A percentile compares a stretch with the other conserved stretches of the same genome.
Conservation (phyloP, 1,140 invertebrate species). For the Procambarus clarkii region DNA sequence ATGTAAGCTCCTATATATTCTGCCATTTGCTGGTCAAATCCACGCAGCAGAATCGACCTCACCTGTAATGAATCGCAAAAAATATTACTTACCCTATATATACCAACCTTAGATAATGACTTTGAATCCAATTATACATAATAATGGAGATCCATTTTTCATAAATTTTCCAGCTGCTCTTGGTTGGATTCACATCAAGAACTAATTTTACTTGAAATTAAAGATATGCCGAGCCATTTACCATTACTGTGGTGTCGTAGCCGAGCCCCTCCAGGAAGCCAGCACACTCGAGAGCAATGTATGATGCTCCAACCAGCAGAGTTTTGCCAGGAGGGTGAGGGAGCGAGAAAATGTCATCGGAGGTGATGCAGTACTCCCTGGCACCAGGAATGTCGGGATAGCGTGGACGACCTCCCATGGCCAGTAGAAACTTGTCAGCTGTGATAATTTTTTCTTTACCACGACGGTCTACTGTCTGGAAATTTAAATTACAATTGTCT, state of each 20-base stretch:
- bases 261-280: constrained; percentile 94
- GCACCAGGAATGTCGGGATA: constrained; percentile 91
- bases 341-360: constrained; percentile 97
- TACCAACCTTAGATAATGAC: too few species aligned
- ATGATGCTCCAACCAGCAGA: constrained; percentile 94
- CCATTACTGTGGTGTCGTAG: constrained; percentile 92
- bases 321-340: constrained; percentile 93
- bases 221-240: constrained; percentile 70
- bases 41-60: constrained; percentile 93
- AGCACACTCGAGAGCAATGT: constrained; percentile 97
- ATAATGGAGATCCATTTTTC: too few species aligned
- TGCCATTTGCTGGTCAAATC: constrained; percentile 99
- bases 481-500: background rate
- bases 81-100: too few species aligned
- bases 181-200: too few species aligned
- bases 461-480: constrained; percentile 84
- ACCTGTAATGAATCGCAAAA: constrained; percentile 76
- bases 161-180: too few species aligned
- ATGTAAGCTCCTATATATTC: constrained; percentile 89
- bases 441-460: constrained; percentile 86
- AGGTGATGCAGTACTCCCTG: constrained; percentile 92
- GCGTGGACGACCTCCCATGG: constrained; percentile 91
- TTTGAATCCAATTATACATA: too few species aligned
- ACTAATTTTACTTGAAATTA: too few species aligned
- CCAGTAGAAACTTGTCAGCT: constrained; percentile 90